phyloP scores from a whole-genome alignment of 2,113 vertebrate genomes.

The Nematolebias whitei region DNA sequence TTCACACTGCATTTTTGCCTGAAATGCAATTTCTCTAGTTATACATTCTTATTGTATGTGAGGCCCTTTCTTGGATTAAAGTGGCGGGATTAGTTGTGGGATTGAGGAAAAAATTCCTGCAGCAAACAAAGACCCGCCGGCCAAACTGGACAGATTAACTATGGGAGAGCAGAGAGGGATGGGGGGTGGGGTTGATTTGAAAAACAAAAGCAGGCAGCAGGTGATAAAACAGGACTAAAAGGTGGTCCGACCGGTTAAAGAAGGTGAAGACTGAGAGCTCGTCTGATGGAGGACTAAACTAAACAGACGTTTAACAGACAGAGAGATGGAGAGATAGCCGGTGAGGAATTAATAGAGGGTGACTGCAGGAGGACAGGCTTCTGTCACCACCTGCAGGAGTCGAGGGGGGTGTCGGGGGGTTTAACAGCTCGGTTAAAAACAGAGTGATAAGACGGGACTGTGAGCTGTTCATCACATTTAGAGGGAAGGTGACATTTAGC shows the following conservation, averaged over 20 bases:
- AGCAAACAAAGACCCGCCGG: slow-evolving; percentile 19
- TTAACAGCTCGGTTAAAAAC: slow-evolving; percentile 39
- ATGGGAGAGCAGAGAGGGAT: not conserved
- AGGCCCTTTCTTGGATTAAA: slow-evolving; percentile 52
- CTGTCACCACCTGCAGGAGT: slow-evolving; percentile 53
- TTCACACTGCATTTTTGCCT: too few relatives aligned
- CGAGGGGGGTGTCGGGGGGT: slow-evolving; percentile 11
- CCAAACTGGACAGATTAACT: slow-evolving; percentile 35
- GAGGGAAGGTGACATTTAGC: slow-evolving; percentile 57
- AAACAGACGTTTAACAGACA: slow-evolving; percentile 60
- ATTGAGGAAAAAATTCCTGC: slow-evolving; percentile 45
- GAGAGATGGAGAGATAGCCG: slow-evolving; percentile 53
- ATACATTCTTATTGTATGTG: too few relatives aligned
- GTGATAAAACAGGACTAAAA: slow-evolving; percentile 28
- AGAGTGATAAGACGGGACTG: slow-evolving; percentile 52
- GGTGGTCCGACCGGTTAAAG: slow-evolving; percentile 55
- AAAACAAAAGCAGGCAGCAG: slow-evolving; percentile 32
- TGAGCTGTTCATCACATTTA: slow-evolving; percentile 52
- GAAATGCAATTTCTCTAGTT: too few relatives aligned
- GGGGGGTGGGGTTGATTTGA: slow-evolving; percentile 7
- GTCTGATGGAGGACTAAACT: slow-evolving; percentile 44
- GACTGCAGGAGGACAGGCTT: slow-evolving; percentile 39
- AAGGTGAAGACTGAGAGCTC: slow-evolving; percentile 50
- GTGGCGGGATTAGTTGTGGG: slow-evolving; percentile 49
- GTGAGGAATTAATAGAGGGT: slow-evolving; percentile 39